A percentile compares a stretch with the other conserved stretches of the same genome.
Evolutionary conservation across 2,888 invertebrate species (phyloP).

Genomic region (Tinea trinotella): DNA sequence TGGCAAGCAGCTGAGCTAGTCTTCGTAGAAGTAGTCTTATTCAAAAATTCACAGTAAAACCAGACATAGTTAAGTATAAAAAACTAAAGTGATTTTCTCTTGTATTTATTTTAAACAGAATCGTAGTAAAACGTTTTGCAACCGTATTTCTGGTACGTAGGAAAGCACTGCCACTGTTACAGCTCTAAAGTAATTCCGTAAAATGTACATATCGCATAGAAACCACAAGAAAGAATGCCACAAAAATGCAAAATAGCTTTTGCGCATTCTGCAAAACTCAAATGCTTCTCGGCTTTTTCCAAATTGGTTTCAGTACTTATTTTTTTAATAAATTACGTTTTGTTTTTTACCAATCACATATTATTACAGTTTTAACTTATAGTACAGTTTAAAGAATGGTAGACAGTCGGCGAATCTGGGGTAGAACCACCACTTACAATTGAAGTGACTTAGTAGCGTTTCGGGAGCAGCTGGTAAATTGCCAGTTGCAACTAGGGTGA

Average conservation of each 20-base stretch:
- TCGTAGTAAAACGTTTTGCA: neutral
- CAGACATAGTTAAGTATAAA: too few relatives aligned
- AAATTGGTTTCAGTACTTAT: neutral
- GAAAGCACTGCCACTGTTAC: neutral
- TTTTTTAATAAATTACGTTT: neutral
- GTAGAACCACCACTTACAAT: too few relatives aligned
- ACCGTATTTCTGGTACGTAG: neutral
- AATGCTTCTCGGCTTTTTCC: neutral
- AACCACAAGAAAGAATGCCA: neutral
- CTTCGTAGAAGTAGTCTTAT: too few relatives aligned
- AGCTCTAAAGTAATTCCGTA: neutral
- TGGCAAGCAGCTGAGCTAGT: too few relatives aligned
- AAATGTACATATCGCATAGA: neutral
- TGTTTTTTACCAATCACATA: neutral
- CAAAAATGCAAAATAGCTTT: neutral
- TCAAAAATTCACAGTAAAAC: too few relatives aligned
- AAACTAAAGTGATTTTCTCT: neutral
- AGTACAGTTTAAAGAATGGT: too few relatives aligned
- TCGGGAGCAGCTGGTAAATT: too few relatives aligned
- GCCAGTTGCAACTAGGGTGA: too few relatives aligned
- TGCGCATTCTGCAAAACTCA: neutral
- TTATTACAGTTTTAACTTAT: too few relatives aligned
- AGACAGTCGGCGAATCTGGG: too few relatives aligned
- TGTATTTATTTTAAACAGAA: neutral
- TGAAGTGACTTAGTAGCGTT: too few relatives aligned